Conservation (phyloP, 1,140 invertebrate genomes). For the Papilio machaon region DNA sequence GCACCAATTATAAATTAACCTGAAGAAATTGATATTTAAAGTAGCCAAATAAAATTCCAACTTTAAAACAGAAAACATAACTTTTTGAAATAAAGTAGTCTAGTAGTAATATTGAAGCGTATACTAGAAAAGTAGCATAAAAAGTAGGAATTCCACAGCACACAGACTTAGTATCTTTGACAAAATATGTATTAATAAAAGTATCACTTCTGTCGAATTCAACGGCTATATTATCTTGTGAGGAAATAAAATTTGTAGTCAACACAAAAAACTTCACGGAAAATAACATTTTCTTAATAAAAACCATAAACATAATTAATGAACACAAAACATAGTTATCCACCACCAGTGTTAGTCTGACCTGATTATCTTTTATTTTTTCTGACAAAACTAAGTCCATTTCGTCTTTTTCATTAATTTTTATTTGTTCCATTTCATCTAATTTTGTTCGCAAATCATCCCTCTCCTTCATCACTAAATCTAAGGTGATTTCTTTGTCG, state of each 20-base stretch:
- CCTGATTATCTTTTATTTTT: slow-evolving; percentile 64
- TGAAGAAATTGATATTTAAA: background rate
- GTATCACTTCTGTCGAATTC: too few relatives aligned
- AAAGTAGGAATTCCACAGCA: too few relatives aligned
- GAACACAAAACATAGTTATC: slow-evolving; percentile 40
- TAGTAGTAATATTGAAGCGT: background rate
- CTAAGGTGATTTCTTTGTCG: slow-evolving; percentile 63
- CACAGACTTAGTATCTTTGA: background rate
- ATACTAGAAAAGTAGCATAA: background rate
- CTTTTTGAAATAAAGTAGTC: background rate
- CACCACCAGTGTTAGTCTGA: slow-evolving; percentile 56
- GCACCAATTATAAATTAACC: background rate
- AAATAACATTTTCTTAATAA: background rate
- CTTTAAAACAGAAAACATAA: background rate
- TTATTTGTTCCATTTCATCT: slow-evolving; percentile 60
- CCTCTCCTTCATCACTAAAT: slow-evolving; percentile 58
- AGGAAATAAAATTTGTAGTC: background rate
- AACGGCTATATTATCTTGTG: too few relatives aligned
- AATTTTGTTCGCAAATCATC: slow-evolving; percentile 64
- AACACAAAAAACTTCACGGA: background rate
- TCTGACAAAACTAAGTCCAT: slow-evolving; percentile 48
- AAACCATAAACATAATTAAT: background rate
- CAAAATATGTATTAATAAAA: background rate
- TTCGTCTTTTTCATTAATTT: slow-evolving; percentile 68
- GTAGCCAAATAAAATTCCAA: background rate